Evolutionary conservation across 2,113 vertebrate genomes (phyloP).

Genomic region (Apistogramma diplotaenia): DNA sequence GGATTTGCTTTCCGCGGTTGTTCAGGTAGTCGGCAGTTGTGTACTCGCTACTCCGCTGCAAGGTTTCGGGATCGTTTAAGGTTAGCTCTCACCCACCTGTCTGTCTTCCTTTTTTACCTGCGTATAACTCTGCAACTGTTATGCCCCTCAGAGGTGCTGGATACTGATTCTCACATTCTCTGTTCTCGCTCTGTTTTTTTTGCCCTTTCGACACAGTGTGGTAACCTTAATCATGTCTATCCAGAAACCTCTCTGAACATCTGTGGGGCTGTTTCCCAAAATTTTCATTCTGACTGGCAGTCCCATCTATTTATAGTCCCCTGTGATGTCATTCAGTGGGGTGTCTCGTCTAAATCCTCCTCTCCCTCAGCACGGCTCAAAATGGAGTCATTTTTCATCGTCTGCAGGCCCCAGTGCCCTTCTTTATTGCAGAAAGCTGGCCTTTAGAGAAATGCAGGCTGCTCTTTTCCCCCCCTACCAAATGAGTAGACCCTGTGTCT

Average conservation of each 20-base stretch:
- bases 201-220: background rate
- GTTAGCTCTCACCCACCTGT: conserved; percentile 18
- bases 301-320: conserved; percentile 61
- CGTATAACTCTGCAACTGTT: background rate
- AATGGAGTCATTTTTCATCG: conserved; percentile 72
- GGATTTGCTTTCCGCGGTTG: conserved; percentile 37
- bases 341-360: conserved; percentile 46
- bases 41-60: conserved; percentile 34
- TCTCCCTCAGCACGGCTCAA: conserved; percentile 46
- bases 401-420: conserved; percentile 38
- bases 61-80: conserved; percentile 40
- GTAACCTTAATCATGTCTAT: conserved; percentile 54
- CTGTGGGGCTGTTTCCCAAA: conserved; percentile 13
- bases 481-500: background rate
- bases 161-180: conserved; percentile 20
- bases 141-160: background rate
- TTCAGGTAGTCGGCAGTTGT: conserved; percentile 6
- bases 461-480: background rate
- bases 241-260: conserved; percentile 38
- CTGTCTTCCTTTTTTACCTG: background rate
- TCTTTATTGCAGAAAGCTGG: conserved; percentile 65
- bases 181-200: background rate
- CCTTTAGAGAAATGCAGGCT: conserved; percentile 49
- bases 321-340: conserved; percentile 67
- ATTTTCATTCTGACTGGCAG: conserved; percentile 36